Evolutionary conservation across 2,113 vertebrate genomes (phyloP).

Genomic region (Artemisiospiza belli): DNA sequence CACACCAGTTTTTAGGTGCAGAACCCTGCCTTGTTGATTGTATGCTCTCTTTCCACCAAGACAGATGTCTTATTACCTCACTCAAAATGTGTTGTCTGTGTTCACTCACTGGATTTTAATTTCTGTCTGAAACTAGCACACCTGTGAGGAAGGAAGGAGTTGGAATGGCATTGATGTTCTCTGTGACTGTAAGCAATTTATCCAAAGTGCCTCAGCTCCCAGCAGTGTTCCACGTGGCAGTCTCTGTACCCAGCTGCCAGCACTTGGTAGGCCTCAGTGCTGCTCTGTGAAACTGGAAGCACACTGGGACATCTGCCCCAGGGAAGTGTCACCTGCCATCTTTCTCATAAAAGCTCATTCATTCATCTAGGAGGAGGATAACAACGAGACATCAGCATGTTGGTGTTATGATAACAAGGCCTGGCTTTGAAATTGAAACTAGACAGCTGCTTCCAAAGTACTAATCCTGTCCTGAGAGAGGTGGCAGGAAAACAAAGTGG

Average conservation of each 20-base stretch:
- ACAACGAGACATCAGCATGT: not conserved
- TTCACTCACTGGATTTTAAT: not conserved
- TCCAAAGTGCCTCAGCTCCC: not conserved
- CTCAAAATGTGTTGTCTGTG: not conserved
- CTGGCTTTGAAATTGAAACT: constrained; percentile 2
- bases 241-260: not conserved
- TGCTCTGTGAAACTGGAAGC: not conserved
- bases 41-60: not conserved
- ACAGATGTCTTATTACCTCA: not conserved
- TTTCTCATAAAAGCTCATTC: not conserved
- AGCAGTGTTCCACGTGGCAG: not conserved
- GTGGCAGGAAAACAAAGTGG: not conserved
- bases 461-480: not conserved
- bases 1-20: fast-evolving
- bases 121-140: not conserved
- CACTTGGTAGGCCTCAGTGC: not conserved
- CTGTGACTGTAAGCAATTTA: not conserved
- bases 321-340: not conserved
- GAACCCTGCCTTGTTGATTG: not conserved
- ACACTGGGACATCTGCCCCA: not conserved
- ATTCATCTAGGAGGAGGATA: not conserved
- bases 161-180: not conserved
- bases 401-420: not conserved
- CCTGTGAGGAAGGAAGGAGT: not conserved
- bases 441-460: not conserved